Evolutionary conservation across 2,888 invertebrate genomes (phyloP), one percentile per base, ranked within the genome.

Genomic region (Acanthacorydalis orientalis): DNA sequence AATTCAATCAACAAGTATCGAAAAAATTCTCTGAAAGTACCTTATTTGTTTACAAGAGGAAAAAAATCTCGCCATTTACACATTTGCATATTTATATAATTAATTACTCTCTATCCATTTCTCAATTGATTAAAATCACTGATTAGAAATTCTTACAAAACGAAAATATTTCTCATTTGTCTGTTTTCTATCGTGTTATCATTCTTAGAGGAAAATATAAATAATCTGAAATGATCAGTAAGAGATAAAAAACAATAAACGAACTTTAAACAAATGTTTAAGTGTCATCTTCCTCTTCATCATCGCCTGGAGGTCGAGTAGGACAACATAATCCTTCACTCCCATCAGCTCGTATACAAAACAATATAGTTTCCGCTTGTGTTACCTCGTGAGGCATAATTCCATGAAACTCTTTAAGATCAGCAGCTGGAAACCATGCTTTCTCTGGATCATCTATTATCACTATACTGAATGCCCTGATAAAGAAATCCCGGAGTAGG

Each of bases 341-440:
- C 10, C 89, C 90, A 55, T 90, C 89, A 48, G 80, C 77, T 53
- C 80, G 74, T 56, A 87, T 88, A 62, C 90, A 89, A 68, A 91
- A 90, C 12, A 91, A 67, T 42, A 83, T 60, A 7, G 80, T 80
- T 64, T 90, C 89, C 8, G 82, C 72, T 2, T 78, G 68, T 1
- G 87, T 83, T 1, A 87, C 83, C 61, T 82, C 80, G 57, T 84
- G 83, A 1, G 88, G 85, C 57, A 87, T 81, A 53, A 92, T 85
- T 49, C 87, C 87, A 60, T 91, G 87, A 63, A 87, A 90, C 61
- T 91, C 90, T 53, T 83, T 81, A 1, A 92, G 71, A 59, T 91
- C 91, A 32, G 83, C 81, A 0, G 84, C 83, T 0, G 91, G 91
- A 63, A 91, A 92, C 91, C 91, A 91, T 6, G 90, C 88, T 53